phyloP scores from a whole-genome alignment of 2,113 vertebrate genomes.

The Callionymus lyra region DNA sequence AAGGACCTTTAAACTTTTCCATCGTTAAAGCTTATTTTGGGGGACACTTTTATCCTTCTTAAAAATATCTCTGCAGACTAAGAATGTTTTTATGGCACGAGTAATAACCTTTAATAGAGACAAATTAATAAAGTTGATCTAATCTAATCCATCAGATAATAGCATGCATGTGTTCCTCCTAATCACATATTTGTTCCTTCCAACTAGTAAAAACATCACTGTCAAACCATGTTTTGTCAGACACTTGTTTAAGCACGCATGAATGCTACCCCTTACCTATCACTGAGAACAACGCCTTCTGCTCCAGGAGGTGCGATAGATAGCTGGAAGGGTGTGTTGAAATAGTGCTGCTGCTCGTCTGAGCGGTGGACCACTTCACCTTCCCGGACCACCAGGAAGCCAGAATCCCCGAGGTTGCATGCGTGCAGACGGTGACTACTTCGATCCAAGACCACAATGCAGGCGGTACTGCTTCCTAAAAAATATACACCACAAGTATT shows the following conservation, averaged over 20 bases:
- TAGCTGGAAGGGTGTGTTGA: slow-evolving; percentile 91
- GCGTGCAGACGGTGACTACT: slow-evolving; percentile 88
- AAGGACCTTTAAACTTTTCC: too few species aligned
- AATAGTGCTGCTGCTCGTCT: slow-evolving; percentile 93
- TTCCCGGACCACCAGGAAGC: slow-evolving; percentile 89
- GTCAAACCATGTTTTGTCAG: too few species aligned
- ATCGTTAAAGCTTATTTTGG: too few species aligned
- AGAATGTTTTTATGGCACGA: too few species aligned
- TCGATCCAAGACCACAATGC: slow-evolving; percentile 84
- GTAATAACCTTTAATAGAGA: too few species aligned
- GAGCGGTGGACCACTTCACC: slow-evolving; percentile 96
- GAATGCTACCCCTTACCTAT: slow-evolving; percentile 54
- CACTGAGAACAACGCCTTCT: slow-evolving; percentile 81
- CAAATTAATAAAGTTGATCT: too few species aligned
- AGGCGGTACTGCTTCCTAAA: slow-evolving; percentile 92
- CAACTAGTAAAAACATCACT: too few species aligned
- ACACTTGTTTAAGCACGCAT: neutral
- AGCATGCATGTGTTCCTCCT: too few species aligned
- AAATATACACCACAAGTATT: slow-evolving; percentile 8
- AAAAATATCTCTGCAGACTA: too few species aligned
- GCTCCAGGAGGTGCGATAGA: slow-evolving; percentile 91
- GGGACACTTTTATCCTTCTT: too few species aligned
- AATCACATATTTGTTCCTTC: too few species aligned
- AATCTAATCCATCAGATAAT: too few species aligned
- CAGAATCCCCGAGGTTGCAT: slow-evolving; percentile 93